phyloP scores from a whole-genome alignment of 2,113 vertebrate genomes.

The Aptenodytes forsteri region DNA sequence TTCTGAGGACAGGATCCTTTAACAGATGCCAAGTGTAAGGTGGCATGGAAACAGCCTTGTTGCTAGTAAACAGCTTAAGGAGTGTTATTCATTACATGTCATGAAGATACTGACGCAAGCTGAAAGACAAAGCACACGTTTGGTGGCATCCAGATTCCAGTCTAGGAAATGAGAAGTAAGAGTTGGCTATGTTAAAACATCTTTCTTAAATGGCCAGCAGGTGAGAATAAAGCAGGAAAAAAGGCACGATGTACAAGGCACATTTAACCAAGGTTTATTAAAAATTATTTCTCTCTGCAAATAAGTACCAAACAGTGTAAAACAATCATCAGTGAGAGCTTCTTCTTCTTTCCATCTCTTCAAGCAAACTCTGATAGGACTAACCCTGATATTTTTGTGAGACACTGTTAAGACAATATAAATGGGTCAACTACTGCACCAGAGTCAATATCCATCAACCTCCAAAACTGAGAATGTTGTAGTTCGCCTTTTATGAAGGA shows the following conservation, averaged over 20 bases:
- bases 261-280: neutral
- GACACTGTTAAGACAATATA: neutral
- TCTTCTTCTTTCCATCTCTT: neutral
- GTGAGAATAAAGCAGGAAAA: neutral
- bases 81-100: neutral
- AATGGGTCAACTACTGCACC: neutral
- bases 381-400: neutral
- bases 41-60: neutral
- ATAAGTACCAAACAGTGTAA: neutral
- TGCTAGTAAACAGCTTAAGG: neutral
- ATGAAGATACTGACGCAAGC: neutral
- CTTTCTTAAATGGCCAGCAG: neutral
- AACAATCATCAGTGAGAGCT: neutral
- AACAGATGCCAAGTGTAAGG: neutral
- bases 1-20: neutral
- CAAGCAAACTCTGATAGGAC: neutral
- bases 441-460: neutral
- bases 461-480: neutral
- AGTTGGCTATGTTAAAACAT: fast-evolving
- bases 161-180: neutral
- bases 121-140: neutral
- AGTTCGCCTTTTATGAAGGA: neutral
- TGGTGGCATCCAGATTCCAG: neutral
- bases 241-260: fast-evolving
- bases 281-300: neutral